Conservation (phyloP, 2,888 invertebrate species). For the Alitta virens region DNA sequence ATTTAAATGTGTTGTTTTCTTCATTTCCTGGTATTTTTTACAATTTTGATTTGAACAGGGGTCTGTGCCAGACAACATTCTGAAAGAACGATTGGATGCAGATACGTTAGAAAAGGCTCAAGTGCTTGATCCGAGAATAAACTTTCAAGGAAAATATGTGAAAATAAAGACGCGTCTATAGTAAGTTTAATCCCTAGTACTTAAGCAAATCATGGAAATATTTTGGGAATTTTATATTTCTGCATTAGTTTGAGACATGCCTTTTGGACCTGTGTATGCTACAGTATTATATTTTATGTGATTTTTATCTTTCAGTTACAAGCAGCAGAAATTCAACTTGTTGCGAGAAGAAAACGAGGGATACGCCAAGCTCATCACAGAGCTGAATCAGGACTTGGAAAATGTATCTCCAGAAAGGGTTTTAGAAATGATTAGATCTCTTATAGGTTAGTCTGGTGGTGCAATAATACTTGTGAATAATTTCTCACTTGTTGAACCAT, state of each 20-base stretch:
- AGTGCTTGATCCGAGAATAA: conserved; percentile 75
- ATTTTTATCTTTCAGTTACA: conserved; percentile 75
- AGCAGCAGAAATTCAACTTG: conserved; percentile 97
- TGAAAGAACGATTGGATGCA: conserved; percentile 89
- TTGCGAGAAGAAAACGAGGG: conserved; percentile 99
- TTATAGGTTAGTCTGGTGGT: conserved; percentile 72
- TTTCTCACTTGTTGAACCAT: too few species aligned
- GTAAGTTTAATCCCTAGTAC: too few species aligned
- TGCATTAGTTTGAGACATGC: too few species aligned
- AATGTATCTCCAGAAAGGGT: conserved; percentile 59
- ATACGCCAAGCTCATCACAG: conserved; percentile 92
- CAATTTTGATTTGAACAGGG: conserved; percentile 35
- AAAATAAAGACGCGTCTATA: conserved; percentile 97
- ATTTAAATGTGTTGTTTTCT: too few species aligned
- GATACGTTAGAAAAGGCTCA: conserved; percentile 91
- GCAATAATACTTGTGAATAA: too few species aligned
- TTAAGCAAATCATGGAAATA: too few species aligned
- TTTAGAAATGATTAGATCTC: conserved; percentile 85
- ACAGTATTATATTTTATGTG: too few species aligned
- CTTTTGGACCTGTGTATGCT: too few species aligned
- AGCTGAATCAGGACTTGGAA: conserved; percentile 77
- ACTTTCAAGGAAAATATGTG: conserved; percentile 73
- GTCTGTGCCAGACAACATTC: conserved; percentile 70
- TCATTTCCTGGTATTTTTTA: too few species aligned
- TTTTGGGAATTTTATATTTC: too few species aligned